Conservation (phyloP, 2,888 invertebrate species). For the Agriopis leucophaearia region DNA sequence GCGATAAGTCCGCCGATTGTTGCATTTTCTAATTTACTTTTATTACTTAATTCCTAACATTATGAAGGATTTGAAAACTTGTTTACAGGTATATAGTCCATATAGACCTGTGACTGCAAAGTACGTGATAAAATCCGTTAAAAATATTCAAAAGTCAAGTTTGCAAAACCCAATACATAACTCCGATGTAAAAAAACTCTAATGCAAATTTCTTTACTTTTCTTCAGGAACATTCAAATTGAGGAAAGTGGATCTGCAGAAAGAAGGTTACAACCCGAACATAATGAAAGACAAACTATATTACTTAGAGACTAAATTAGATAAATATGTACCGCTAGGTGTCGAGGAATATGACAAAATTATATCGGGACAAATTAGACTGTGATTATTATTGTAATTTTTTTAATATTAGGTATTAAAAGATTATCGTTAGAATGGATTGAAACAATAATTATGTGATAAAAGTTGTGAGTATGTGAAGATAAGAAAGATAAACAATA, state of each 20-base stretch:
- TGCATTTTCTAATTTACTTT: no score
- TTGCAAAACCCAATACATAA: no score
- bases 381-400: conserved; percentile 81
- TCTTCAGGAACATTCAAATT: conserved; percentile 97
- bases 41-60: no score
- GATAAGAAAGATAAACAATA: conserved; percentile 1
- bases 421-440: neutral
- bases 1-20: no score
- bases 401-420: neutral
- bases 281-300: conserved; percentile 91
- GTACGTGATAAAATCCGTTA: no score
- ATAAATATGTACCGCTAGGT: conserved; percentile 91
- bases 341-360: conserved; percentile 92
- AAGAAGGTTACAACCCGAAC: conserved; percentile 94
- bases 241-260: conserved; percentile 96
- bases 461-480: conserved; percentile 32
- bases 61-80: no score
- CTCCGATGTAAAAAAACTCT: no score
- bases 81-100: no score
- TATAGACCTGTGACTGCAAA: no score
- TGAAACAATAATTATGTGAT: conserved; percentile 24
- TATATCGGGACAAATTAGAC: conserved; percentile 90
- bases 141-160: no score
- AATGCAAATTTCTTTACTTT: conserved; percentile 9
- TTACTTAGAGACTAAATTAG: conserved; percentile 90